Conservation (phyloP, 2,888 invertebrate genomes). For the Zeuzera pyrina region DNA sequence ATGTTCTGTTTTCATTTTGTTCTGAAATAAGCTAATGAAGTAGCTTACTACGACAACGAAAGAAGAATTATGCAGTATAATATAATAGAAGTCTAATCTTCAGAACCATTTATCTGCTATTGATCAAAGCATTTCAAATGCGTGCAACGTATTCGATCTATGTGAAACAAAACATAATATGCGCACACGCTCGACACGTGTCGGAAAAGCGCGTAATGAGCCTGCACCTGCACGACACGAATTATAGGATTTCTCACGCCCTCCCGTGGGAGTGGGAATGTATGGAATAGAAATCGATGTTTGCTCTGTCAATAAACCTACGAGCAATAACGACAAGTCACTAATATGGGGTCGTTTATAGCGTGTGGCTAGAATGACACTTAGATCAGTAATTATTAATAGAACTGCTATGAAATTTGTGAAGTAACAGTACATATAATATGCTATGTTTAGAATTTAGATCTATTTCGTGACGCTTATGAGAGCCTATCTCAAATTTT, state of each 20-base stretch:
- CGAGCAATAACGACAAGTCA: constrained; percentile 41
- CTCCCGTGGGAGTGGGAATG: constrained; percentile 64
- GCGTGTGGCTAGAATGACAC: constrained; percentile 2
- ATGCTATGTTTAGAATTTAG: too few species aligned
- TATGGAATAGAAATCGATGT: constrained; percentile 36
- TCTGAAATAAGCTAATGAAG: too few species aligned
- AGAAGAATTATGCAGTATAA: too few species aligned
- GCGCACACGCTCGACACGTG: constrained; percentile 62
- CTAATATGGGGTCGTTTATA: constrained; percentile 14
- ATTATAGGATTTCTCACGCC: constrained; percentile 72
- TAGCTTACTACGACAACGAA: too few species aligned
- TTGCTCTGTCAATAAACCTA: constrained; percentile 55
- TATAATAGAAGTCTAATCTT: too few species aligned
- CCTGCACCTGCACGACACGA: constrained; percentile 65
- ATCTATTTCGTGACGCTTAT: too few species aligned
- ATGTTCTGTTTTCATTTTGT: too few species aligned
- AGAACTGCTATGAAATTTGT: not conserved
- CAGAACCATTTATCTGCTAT: too few species aligned
- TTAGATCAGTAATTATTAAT: not conserved
- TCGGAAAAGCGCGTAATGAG: constrained; percentile 63
- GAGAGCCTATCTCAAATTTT: too few species aligned
- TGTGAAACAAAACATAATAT: constrained; percentile 37
- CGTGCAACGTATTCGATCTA: constrained; percentile 38
- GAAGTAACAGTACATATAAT: not conserved
- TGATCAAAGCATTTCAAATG: constrained; percentile 39